phyloP scores from a whole-genome alignment of 2,113 vertebrate genomes.

The Polypterus bichir region DNA sequence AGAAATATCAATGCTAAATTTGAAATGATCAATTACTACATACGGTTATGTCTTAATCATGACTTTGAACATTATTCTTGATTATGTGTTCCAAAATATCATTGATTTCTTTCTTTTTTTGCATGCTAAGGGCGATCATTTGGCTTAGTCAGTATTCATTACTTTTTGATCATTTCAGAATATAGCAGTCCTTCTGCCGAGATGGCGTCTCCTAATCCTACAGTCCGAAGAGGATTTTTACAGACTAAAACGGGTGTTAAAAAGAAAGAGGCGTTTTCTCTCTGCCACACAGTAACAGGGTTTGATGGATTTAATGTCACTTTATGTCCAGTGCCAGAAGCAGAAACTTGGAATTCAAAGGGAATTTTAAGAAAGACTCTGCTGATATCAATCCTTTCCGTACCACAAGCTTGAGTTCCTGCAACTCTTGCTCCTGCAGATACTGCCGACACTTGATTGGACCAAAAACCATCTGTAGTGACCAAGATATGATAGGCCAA shows the following conservation, averaged over 20 bases:
- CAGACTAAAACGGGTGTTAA: constrained; percentile 84
- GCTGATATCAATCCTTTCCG: constrained; percentile 48
- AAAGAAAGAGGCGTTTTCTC: constrained; percentile 72
- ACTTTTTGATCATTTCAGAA: constrained; percentile 49
- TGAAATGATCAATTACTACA: too few relatives aligned
- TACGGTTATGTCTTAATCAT: too few relatives aligned
- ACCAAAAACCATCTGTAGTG: constrained; percentile 82
- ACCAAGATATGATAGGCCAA: constrained; percentile 84
- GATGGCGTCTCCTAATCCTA: constrained; percentile 90
- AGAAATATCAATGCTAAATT: too few relatives aligned
- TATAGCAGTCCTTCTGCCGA: constrained; percentile 87
- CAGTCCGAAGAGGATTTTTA: constrained; percentile 76
- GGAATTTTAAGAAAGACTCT: constrained; percentile 71
- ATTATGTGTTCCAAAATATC: too few relatives aligned
- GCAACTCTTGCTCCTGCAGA: constrained; percentile 77
- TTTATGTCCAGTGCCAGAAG: constrained; percentile 37
- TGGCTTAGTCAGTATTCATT: constrained; percentile 12
- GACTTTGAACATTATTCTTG: too few relatives aligned
- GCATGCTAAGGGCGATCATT: too few relatives aligned
- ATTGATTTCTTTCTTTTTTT: too few relatives aligned
- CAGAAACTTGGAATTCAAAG: constrained; percentile 63
- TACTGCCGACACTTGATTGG: constrained; percentile 75
- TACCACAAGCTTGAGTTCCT: constrained; percentile 76
- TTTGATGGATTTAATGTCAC: constrained; percentile 55
- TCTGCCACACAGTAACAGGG: constrained; percentile 67